Conservation (phyloP, 2,797 vertebrate species). For the Spinus olivaceus region DNA sequence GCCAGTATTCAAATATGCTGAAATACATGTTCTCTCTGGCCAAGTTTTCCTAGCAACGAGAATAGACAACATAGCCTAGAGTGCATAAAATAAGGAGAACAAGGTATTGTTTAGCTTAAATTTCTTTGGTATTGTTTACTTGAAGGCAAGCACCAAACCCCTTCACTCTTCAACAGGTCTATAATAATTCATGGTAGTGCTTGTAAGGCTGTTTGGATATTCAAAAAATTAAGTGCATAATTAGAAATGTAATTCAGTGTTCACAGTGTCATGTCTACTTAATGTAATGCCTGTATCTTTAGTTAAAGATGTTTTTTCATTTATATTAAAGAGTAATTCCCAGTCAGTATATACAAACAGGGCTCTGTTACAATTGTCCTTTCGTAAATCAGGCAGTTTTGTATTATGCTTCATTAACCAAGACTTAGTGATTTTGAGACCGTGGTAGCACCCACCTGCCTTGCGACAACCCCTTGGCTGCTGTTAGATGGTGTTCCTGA, state of each 20-base stretch:
- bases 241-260: not conserved
- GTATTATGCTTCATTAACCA: not conserved
- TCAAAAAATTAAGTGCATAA: not conserved
- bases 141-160: not conserved
- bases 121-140: not conserved
- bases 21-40: not conserved
- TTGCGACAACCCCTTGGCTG: not conserved
- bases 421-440: not conserved
- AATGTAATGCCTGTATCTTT: not conserved
- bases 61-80: not conserved
- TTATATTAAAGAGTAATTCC: not conserved
- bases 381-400: not conserved
- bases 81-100: not conserved
- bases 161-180: not conserved
- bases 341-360: not conserved
- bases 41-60: not conserved
- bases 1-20: not conserved
- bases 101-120: not conserved
- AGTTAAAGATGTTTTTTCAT: not conserved
- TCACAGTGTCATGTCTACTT: not conserved
- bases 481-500: not conserved
- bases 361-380: not conserved
- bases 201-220: not conserved
- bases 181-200: not conserved
- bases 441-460: accelerated